phyloP scores from a whole-genome alignment of 2,113 vertebrate genomes.

The Nicator chloris region DNA sequence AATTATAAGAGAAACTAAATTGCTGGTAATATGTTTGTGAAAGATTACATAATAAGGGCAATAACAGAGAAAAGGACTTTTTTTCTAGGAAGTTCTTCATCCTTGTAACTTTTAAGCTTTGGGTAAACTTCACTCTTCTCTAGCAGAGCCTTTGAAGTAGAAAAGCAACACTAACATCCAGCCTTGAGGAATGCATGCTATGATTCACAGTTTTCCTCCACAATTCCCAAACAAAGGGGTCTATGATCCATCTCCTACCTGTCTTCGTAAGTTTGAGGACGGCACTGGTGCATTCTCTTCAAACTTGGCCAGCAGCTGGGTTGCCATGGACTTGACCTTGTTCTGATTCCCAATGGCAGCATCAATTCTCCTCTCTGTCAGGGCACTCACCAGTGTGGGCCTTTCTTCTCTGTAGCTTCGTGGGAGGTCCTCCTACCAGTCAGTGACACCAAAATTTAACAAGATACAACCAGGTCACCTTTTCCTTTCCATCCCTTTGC shows the following conservation, averaged over 20 bases:
- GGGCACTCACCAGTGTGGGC: slow-evolving; percentile 67
- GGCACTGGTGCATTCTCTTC: slow-evolving; percentile 90
- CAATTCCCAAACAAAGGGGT: not conserved
- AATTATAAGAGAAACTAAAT: not conserved
- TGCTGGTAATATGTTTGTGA: not conserved
- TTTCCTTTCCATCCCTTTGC: not conserved
- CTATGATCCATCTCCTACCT: slow-evolving; percentile 72
- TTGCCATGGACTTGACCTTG: slow-evolving; percentile 98
- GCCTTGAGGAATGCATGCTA: not conserved
- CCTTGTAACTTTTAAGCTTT: not conserved
- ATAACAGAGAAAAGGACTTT: not conserved
- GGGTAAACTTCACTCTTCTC: not conserved
- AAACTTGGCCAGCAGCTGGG: slow-evolving; percentile 95
- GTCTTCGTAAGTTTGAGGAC: slow-evolving; percentile 81
- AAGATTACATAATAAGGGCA: not conserved
- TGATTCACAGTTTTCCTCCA: not conserved
- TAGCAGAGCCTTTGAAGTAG: not conserved
- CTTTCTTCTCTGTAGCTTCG: slow-evolving; percentile 76
- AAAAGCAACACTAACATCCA: not conserved
- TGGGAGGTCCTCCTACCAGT: slow-evolving; percentile 81
- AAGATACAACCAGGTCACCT: not conserved
- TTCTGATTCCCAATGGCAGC: slow-evolving; percentile 83
- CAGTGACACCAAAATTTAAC: not conserved
- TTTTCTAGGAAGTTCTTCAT: not conserved
- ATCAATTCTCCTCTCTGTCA: slow-evolving; percentile 82